phyloP scores from a whole-genome alignment of 2,888 invertebrate genomes.

The Lobophora halterata region DNA sequence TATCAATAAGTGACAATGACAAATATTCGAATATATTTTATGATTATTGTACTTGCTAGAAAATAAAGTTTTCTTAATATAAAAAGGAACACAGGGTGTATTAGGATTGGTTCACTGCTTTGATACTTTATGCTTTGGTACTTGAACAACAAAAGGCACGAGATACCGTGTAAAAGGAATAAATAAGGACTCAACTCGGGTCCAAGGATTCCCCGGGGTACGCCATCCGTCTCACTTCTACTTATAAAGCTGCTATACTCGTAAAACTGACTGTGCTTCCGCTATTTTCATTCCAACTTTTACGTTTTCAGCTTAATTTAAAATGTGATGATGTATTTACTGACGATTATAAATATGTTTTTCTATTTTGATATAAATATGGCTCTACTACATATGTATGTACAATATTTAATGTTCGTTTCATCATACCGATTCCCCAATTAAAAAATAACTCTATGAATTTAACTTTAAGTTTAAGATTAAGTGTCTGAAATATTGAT shows the following conservation, averaged over 20 bases:
- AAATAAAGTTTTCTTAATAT: too few species aligned
- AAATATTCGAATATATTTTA: too few species aligned
- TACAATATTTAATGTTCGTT: not conserved
- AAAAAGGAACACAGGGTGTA: too few species aligned
- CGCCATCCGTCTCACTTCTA: conserved; percentile 18
- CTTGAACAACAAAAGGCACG: conserved; percentile 12
- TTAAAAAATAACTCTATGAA: conserved; percentile 2
- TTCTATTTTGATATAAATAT: too few species aligned
- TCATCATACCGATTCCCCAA: not conserved
- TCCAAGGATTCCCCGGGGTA: conserved; percentile 17
- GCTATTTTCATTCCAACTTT: conserved; percentile 8
- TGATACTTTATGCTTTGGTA: conserved; percentile 20
- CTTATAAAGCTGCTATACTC: conserved; percentile 13
- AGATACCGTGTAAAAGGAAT: conserved; percentile 21
- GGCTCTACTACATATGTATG: not conserved
- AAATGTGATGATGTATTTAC: too few species aligned
- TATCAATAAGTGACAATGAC: too few species aligned
- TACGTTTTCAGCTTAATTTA: not conserved
- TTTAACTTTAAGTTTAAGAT: too few species aligned
- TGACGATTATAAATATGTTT: too few species aligned
- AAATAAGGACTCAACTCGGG: conserved; percentile 16
- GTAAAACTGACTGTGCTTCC: too few species aligned
- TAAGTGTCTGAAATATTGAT: too few species aligned
- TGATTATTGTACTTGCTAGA: too few species aligned
- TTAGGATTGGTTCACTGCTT: conserved; percentile 18